phyloP scores from a whole-genome alignment of 2,797 vertebrate genomes.

The Chaetodon trifasciatus region DNA sequence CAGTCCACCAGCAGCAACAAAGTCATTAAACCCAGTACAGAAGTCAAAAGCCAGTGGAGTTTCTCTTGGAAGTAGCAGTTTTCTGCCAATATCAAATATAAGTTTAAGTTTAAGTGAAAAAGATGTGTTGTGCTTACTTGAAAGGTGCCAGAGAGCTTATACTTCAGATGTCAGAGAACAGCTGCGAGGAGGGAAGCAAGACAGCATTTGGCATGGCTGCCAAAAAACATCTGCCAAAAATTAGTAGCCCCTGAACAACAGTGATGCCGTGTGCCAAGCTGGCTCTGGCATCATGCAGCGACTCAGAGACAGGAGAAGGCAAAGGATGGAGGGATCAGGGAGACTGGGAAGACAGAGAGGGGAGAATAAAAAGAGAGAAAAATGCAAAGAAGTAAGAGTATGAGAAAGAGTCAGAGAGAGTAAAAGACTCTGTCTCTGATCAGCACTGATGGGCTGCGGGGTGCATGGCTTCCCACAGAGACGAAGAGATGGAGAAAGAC shows the following conservation, averaged over 20 bases:
- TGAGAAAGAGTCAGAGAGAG: conserved; percentile 28
- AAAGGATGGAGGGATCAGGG: conserved; percentile 35
- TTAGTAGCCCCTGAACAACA: conserved; percentile 66
- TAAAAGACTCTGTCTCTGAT: conserved; percentile 56
- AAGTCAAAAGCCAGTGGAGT: background rate
- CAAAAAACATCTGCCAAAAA: conserved; percentile 71
- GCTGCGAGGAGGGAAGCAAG: conserved; percentile 37
- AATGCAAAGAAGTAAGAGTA: conserved; percentile 14
- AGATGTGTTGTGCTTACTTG: conserved; percentile 14
- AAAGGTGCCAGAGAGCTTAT: conserved; percentile 31
- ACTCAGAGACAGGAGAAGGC: conserved; percentile 20
- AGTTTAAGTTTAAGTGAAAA: conserved; percentile 15
- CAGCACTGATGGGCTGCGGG: conserved; percentile 45
- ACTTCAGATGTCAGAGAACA: conserved; percentile 41
- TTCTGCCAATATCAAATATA: conserved; percentile 3
- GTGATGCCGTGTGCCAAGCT: conserved; percentile 49
- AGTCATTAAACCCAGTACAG: no score
- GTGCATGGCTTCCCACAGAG: conserved; percentile 33
- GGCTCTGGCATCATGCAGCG: conserved; percentile 46
- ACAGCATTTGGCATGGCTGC: conserved; percentile 31
- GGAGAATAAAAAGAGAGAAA: background rate
- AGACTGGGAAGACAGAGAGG: conserved; percentile 4
- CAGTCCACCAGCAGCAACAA: no score
- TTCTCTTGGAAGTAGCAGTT: background rate
- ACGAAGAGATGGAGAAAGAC: conserved; percentile 41